Conservation (phyloP, 2,797 vertebrate species). For the Pelochelys cantorii region DNA sequence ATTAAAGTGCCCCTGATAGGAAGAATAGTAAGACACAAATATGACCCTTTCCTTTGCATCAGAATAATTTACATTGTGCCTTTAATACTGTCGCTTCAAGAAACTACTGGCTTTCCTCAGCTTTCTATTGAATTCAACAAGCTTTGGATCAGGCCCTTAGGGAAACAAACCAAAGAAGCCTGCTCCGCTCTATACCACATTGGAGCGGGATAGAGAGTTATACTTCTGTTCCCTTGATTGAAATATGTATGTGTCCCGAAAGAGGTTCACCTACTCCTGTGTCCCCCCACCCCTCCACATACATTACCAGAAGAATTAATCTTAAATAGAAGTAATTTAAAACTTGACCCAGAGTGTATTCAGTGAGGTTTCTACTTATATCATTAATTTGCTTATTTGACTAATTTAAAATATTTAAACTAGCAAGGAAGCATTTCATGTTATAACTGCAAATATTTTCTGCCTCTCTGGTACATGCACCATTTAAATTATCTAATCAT, state of each 20-base stretch:
- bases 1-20: too few relatives aligned
- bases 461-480: background rate
- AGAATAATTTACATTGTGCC: too few relatives aligned
- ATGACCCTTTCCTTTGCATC: too few relatives aligned
- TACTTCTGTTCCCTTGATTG: background rate
- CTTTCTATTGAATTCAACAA: too few relatives aligned
- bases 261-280: background rate
- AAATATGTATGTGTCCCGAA: background rate
- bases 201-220: background rate
- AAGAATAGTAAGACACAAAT: too few relatives aligned
- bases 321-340: background rate
- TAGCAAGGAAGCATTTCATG: background rate
- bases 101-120: too few relatives aligned
- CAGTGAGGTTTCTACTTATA: background rate
- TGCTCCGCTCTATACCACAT: background rate
- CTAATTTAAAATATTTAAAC: background rate
- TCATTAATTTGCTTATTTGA: background rate
- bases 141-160: background rate
- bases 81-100: too few relatives aligned
- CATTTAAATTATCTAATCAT: background rate
- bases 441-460: background rate
- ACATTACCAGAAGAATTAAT: accelerated
- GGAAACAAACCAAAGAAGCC: background rate
- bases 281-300: background rate
- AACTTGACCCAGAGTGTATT: background rate